Conservation (phyloP, 2,888 invertebrate species). For the Sipha maydis region DNA sequence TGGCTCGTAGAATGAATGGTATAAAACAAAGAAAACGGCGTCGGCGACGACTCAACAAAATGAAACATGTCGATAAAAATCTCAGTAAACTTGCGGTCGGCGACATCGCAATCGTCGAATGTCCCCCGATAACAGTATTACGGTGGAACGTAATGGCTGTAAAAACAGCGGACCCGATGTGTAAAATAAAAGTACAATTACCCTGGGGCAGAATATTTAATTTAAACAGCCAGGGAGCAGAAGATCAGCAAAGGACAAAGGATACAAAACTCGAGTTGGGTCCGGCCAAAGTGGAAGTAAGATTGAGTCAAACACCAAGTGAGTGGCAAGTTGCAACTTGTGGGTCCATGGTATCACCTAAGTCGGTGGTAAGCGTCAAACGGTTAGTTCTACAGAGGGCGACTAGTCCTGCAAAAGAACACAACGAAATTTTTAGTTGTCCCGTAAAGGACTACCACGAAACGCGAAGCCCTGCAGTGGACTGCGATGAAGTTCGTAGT, state of each 20-base stretch:
- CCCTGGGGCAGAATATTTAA: conserved; percentile 63
- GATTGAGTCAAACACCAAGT: conserved; percentile 46
- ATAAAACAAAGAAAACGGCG: neutral
- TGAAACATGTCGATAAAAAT: neutral
- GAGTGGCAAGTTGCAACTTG: conserved; percentile 53
- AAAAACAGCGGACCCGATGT: neutral
- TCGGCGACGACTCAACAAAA: neutral
- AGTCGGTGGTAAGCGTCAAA: conserved; percentile 59
- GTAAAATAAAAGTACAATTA: conserved; percentile 62
- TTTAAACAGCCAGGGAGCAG: neutral
- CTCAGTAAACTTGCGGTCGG: neutral
- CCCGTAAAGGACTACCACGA: neutral
- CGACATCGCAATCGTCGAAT: neutral
- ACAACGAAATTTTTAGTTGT: neutral
- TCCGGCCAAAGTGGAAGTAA: conserved; percentile 63
- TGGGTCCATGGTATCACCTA: conserved; percentile 17
- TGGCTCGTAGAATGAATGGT: neutral
- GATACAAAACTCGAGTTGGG: conserved; percentile 62
- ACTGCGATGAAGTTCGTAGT: neutral
- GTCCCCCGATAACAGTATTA: neutral
- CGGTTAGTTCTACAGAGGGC: conserved; percentile 61
- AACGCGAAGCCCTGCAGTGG: neutral
- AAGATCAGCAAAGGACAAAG: neutral
- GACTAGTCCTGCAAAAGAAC: neutral
- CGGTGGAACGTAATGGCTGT: neutral